Conservation (phyloP, 64 coral and sea anemone genomes). For the Hydrozoanthus tunicans region DNA sequence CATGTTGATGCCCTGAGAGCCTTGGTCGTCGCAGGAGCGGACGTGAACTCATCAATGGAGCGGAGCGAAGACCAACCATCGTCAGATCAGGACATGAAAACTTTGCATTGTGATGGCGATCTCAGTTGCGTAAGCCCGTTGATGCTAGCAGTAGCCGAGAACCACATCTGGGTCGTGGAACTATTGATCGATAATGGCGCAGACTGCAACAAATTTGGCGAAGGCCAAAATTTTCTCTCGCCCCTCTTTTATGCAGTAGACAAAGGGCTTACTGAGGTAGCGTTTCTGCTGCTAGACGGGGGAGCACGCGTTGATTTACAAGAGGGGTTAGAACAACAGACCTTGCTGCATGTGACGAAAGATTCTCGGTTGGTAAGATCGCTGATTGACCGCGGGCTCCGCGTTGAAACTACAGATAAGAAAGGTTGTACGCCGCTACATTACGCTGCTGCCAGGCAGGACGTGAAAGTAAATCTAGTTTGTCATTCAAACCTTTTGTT, state of each 20-base stretch:
- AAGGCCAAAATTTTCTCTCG: background rate
- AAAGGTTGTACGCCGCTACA: conserved; percentile 10
- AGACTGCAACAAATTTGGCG: background rate
- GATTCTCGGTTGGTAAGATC: conserved; percentile 8
- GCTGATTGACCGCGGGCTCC: conserved; percentile 22
- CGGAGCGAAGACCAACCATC: background rate
- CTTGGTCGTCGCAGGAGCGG: conserved; percentile 8
- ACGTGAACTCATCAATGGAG: conserved; percentile 33
- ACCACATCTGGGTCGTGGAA: background rate
- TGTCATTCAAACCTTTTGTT: background rate
- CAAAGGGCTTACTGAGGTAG: conserved; percentile 8
- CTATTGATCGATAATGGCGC: conserved; percentile 28
- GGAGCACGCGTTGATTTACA: conserved; percentile 16
- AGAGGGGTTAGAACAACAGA: conserved; percentile 14
- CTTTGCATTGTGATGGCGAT: background rate
- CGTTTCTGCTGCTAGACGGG: background rate
- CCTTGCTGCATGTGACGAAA: conserved; percentile 29
- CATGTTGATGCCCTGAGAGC: background rate
- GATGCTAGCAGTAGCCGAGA: conserved; percentile 21
- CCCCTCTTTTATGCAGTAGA: conserved; percentile 29
- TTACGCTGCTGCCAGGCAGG: conserved; percentile 5
- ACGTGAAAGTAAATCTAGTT: conserved; percentile 5
- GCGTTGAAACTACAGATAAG: background rate
- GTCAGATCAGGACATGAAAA: background rate
- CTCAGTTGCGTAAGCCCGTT: conserved; percentile 45